Conservation (phyloP, 2,113 vertebrate species). For the Sigmodon hispidus region DNA sequence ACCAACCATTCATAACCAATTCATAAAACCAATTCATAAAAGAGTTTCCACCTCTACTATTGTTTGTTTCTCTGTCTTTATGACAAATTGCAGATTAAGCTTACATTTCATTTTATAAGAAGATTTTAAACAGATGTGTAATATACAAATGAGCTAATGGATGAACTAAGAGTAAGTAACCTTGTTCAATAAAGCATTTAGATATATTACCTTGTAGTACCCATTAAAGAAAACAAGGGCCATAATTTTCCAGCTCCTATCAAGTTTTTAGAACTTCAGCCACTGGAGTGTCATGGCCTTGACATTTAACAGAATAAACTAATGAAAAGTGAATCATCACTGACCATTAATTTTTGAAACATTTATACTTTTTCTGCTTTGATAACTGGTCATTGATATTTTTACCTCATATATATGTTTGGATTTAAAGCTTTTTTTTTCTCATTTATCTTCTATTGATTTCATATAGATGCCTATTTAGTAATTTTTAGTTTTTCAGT, state of each 20-base stretch:
- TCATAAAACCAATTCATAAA: no score
- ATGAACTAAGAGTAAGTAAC: conserved; percentile 48
- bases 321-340: conserved; percentile 49
- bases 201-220: conserved; percentile 4
- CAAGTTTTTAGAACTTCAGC: conserved; percentile 50
- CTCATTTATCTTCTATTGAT: conserved; percentile 26
- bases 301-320: conserved; percentile 48
- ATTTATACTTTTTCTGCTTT: background rate
- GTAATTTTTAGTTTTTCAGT: background rate
- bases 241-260: background rate
- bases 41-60: background rate
- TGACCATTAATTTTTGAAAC: conserved; percentile 34
- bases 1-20: no score
- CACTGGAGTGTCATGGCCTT: conserved; percentile 42
- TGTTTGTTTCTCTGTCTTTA: conserved; percentile 52
- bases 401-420: background rate
- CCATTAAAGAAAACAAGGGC: background rate
- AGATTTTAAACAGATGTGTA: conserved; percentile 36
- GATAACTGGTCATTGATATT: background rate
- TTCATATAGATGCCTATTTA: conserved; percentile 11
- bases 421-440: conserved; percentile 2
- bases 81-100: conserved; percentile 15
- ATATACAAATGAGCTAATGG: conserved; percentile 21
- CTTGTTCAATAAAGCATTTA: conserved; percentile 42
- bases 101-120: conserved; percentile 57